Percentiles rank a stretch among this genome's conserved stretches.
These are phyloP conservation scores for Orchestes rusci DNA, from an alignment of 2,888 invertebrate species.

Conservation along the genomic window DNA sequence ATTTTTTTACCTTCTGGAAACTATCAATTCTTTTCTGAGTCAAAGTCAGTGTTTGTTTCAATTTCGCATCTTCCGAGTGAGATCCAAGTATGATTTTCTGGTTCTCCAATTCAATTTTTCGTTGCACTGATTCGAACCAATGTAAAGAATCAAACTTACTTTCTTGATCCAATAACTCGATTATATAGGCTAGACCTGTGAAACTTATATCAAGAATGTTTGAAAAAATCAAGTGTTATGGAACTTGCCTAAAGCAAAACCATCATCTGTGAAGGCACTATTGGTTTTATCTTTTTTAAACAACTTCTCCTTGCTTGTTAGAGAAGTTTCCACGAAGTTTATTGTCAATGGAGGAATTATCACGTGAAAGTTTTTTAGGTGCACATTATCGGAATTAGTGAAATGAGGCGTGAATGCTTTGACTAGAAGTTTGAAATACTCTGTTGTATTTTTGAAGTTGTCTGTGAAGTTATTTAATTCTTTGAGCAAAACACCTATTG, in stretches of 20 bases:
- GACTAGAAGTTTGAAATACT: conserved; percentile 74
- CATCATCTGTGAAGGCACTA: conserved; percentile 94
- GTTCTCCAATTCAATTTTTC: conserved; percentile 62
- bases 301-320: conserved; percentile 87
- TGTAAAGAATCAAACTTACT: conserved; percentile 83
- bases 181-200: conserved; percentile 74
- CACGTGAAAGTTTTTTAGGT: conserved; percentile 85
- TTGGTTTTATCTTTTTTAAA: conserved; percentile 82
- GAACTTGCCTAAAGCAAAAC: conserved; percentile 84
- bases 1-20: conserved; percentile 13
- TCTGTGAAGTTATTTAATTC: conserved; percentile 71
- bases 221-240: background rate
- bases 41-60: conserved; percentile 86
- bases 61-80: conserved; percentile 68
- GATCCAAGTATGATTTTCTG: conserved; percentile 44
- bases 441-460: conserved; percentile 83
- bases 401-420: conserved; percentile 90
- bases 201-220: background rate
- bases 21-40: conserved; percentile 73
- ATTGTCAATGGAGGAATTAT: conserved; percentile 90
- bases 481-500: conserved; percentile 67
- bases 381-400: conserved; percentile 76
- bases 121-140: conserved; percentile 87
- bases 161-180: conserved; percentile 81
- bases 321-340: conserved; percentile 90